Percentiles rank a stretch among this genome's conserved stretches.
Conservation (phyloP, 2,888 invertebrate species). For the Leucophenga montana region DNA sequence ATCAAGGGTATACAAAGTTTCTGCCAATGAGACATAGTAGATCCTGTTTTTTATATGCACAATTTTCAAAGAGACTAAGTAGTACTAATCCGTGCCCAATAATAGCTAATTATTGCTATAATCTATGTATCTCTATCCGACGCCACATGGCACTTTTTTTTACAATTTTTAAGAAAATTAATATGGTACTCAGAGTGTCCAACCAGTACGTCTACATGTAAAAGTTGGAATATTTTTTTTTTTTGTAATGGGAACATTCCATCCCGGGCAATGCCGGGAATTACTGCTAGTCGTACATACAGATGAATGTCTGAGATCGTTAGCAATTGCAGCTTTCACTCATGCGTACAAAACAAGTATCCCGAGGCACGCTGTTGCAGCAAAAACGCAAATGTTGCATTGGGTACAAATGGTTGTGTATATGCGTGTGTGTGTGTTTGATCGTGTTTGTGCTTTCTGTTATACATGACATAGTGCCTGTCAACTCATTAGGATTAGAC, state of each 20-base stretch:
- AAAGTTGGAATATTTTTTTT: too few species aligned
- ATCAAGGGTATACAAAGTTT: too few species aligned
- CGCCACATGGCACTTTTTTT: too few species aligned
- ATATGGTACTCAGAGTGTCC: too few species aligned
- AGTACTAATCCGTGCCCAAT: too few species aligned
- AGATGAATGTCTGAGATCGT: constrained; percentile 25
- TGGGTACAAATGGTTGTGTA: not conserved
- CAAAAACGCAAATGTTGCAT: constrained; percentile 20
- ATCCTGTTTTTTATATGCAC: too few species aligned
- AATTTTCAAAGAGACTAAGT: too few species aligned
- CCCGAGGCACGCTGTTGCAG: constrained; percentile 4
- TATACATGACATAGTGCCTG: constrained; percentile 63
- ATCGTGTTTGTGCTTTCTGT: constrained; percentile 9
- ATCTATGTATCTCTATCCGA: too few species aligned
- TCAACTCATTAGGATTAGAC: constrained; percentile 67
- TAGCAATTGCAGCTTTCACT: constrained; percentile 62
- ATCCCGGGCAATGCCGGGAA: not conserved
- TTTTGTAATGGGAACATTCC: too few species aligned
- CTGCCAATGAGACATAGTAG: too few species aligned
- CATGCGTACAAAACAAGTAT: constrained; percentile 50
- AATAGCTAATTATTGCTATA: too few species aligned
- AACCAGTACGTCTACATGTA: not conserved
- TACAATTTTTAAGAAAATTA: too few species aligned
- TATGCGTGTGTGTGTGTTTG: not conserved
- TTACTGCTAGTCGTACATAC: not conserved